A percentile compares a stretch with the other conserved stretches of the same genome.
Conservation (phyloP, 1,140 invertebrate genomes). For the Hypothenemus hampei region DNA sequence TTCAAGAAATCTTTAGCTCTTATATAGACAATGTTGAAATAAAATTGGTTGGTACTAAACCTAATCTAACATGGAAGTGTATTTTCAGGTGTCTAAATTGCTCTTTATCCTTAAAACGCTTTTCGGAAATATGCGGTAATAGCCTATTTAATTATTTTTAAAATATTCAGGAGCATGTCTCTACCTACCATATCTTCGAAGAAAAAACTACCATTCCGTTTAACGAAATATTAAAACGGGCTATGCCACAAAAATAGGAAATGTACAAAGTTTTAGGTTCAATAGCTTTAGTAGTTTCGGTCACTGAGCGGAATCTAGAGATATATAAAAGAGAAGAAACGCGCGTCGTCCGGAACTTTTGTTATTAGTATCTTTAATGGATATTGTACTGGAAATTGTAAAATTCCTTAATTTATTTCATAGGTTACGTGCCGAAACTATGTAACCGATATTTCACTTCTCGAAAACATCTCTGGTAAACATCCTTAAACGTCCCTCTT, state of each 20-base stretch:
- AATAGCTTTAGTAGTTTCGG: slow-evolving; percentile 3
- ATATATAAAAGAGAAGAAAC: slow-evolving; percentile 6
- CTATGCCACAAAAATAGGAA: not conserved
- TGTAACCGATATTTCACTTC: too few relatives aligned
- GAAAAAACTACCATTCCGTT: not conserved
- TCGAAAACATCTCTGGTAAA: too few relatives aligned
- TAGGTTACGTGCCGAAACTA: slow-evolving; percentile 3
- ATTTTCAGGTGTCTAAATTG: not conserved
- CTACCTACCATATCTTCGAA: too few relatives aligned
- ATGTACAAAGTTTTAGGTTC: slow-evolving; percentile 1
- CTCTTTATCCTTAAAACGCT: not conserved
- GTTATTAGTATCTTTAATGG: slow-evolving; percentile 13
- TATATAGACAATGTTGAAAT: too few relatives aligned
- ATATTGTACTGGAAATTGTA: slow-evolving; percentile 10
- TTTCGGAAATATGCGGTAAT: slow-evolving; percentile 14
- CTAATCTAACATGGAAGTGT: too few relatives aligned
- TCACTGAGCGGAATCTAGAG: slow-evolving; percentile 2
- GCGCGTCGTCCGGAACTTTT: not conserved
- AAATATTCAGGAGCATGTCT: slow-evolving; percentile 27
- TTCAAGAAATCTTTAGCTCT: too few relatives aligned
- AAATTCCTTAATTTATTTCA: slow-evolving; percentile 5
- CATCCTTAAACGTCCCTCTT: too few relatives aligned
- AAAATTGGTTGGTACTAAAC: too few relatives aligned
- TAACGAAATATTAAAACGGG: not conserved
- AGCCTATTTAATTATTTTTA: slow-evolving; percentile 28